These are phyloP conservation scores for Podabrus alpinus DNA, from an alignment of 2,888 invertebrate genomes.

Conservation along the genomic window DNA sequence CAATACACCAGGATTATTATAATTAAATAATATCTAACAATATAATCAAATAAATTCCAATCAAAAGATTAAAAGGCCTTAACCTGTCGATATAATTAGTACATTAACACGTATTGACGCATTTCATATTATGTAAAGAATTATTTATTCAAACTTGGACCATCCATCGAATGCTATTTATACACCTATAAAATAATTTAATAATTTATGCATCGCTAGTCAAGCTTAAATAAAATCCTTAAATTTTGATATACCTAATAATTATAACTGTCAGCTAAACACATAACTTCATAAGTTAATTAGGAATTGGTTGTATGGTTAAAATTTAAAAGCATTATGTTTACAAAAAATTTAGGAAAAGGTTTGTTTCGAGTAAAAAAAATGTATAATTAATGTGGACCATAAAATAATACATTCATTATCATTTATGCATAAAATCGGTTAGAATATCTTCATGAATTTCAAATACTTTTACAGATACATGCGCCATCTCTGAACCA, in stretches of 20 bases:
- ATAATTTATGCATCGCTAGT: background rate
- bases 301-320: no score
- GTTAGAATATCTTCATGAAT: background rate
- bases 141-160: background rate
- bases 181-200: background rate
- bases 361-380: no score
- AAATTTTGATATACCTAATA: background rate
- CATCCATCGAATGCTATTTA: background rate
- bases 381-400: no score
- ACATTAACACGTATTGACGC: background rate
- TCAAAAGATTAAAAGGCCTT: slow-evolving; percentile 5
- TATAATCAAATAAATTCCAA: background rate
- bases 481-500: background rate
- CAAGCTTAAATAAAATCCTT: background rate
- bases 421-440: no score
- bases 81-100: background rate
- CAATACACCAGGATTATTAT: background rate
- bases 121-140: background rate
- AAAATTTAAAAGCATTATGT: background rate
- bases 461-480: background rate
- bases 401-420: no score
- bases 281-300: background rate
- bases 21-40: background rate
- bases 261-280: background rate
- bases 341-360: background rate